These are phyloP conservation scores for Tortrix viridana DNA, from an alignment of 2,888 invertebrate species.

Conservation along the genomic window DNA sequence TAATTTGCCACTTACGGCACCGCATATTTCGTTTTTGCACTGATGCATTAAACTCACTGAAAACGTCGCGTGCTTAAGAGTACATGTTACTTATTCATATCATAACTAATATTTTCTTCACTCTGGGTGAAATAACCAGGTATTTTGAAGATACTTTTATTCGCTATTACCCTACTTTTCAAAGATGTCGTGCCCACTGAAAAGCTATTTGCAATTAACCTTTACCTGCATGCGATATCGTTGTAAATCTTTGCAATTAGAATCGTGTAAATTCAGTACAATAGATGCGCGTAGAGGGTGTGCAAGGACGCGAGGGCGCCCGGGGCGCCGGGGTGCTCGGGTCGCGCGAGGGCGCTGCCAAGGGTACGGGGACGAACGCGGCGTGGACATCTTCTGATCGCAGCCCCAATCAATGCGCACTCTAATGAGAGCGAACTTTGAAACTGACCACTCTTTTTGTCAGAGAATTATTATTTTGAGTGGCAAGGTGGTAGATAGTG, in stretches of 20 bases:
- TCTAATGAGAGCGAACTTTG: neutral
- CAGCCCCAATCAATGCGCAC: slow-evolving; percentile 10
- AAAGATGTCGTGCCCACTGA: neutral
- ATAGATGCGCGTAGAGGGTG: slow-evolving; percentile 53
- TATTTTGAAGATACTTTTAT: neutral
- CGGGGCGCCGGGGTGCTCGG: slow-evolving; percentile 49
- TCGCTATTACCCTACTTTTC: neutral
- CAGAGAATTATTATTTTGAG: neutral
- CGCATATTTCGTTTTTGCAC: slow-evolving; percentile 1
- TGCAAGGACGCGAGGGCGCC: slow-evolving; percentile 72
- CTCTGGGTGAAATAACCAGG: no score
- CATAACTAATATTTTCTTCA: no score
- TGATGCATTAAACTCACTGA: slow-evolving; percentile 8
- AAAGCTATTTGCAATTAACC: neutral
- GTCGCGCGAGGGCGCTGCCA: slow-evolving; percentile 64
- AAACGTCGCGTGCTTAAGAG: slow-evolving; percentile 4
- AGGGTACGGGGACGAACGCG: slow-evolving; percentile 63
- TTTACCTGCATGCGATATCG: slow-evolving; percentile 1
- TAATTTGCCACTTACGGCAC: slow-evolving; percentile 2
- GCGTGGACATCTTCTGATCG: slow-evolving; percentile 31
- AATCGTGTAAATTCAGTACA: slow-evolving; percentile 31
- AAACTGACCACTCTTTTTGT: neutral
- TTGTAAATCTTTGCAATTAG: slow-evolving; percentile 28
- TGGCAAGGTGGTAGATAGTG: neutral
- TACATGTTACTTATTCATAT: neutral